Base-by-base conservation (phyloP, 2,797 vertebrate species). In the Hypotaenidia okinawae region DNA sequence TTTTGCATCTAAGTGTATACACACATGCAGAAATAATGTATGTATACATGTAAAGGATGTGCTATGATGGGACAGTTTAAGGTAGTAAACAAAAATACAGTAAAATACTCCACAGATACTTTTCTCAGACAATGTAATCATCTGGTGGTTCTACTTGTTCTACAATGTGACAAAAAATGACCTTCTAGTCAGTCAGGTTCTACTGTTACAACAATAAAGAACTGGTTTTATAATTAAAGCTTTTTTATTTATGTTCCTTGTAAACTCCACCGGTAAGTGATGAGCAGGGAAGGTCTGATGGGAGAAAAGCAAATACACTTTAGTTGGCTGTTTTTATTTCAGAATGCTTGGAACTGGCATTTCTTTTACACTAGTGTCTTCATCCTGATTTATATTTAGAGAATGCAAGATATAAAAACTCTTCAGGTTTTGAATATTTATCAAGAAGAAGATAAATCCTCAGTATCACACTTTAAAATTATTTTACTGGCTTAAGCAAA, bases 401-500 rank as follows among this genome's bases (percentile, higher is more conserved):
- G 61, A 95, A 87, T 2, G 1, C 12, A 64, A 23, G 39, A 77
- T 45, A 70, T 49, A 91, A 83, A 80, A 80, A 62, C 41, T 47
- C 32, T 63, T 57, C 1, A 1, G 11, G 64, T 76, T 84, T 70
- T 61, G 43, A 80, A 95, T 83, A 83, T 89, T 94, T 91, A 80
- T 83, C 64, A 87, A 82, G 63, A 76, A 61, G 51, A 63, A 72
- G 13, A 91, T 37, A 94, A 90, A 94, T 91, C 35, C 12, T 91
- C 58, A 58, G 11, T 51, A 90, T 57, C 3, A 5, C 37, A 64
- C 10, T 83, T 89, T 11, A 82, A 86, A 88, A 89, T 68, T 0
- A 83, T 89, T 94, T 94, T 87, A 93, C 58, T 37, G 25, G 16
- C 61, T 88, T 82, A 77, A 58, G 39, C 14, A 74, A 94, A 87